Evolutionary conservation across 2,888 invertebrate genomes (phyloP), one percentile per base, ranked within the genome.

Genomic region (Congeria kusceri): DNA sequence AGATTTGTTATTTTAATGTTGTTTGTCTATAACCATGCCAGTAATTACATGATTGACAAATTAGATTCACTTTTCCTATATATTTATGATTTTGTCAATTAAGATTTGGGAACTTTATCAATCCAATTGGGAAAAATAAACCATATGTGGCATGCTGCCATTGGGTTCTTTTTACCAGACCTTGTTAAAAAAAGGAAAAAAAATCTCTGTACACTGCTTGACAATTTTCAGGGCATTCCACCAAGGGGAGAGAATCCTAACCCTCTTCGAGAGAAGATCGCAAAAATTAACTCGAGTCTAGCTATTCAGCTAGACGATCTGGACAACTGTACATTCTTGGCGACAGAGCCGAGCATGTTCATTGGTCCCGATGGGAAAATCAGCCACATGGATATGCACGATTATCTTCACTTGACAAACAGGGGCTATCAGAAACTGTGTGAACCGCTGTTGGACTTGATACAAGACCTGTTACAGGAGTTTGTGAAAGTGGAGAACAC

Each of bases 321-420:
- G 58, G 81, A 89, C 18, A 96, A 96, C 92, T 96, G 96, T 68
- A 97, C 97, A 94, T 95, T 96, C 90, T 96, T 98, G 56, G 94
- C 95, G 83, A 96, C 97, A 89, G 97, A 97, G 90, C 96, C 96
- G 90, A 96, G 96, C 61, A 27, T 88, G 23, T 93, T 93, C 70
- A 78, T 92, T 7, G 84, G 82, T 62, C 66, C 77, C 3, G 92
- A 94, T 61, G 94, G 97, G 3, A 95, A 96, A 58, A 97, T 98
- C 76, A 96, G 96, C 92, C 97, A 97, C 91, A 96, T 96, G 91
- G 98, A 98, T 92, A 97, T 98, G 97, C 96, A 97, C 92, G 98
- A 98, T 94, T 98, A 97, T 94, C 95, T 98, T 64, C 96, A 97
- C 91, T 95, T 97, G 77, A 97, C 97, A 1, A 78, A 96, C 94